Percentiles rank a stretch among this genome's conserved stretches.
These are phyloP conservation scores for Urocyon cinereoargenteus DNA, from an alignment of 2,797 vertebrate species.

Conservation along the genomic window DNA sequence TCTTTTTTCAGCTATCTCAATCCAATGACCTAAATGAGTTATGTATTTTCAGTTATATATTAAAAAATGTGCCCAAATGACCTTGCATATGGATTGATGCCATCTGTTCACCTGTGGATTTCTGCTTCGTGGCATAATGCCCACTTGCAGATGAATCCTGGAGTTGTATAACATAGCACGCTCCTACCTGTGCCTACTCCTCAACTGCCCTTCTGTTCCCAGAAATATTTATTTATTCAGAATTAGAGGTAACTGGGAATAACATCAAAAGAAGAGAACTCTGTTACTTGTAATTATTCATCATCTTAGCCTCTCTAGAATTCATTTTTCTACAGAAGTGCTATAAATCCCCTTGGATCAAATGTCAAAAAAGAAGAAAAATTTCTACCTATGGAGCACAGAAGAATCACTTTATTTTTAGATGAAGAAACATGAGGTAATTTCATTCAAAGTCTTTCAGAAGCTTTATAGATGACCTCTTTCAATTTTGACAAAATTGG, in stretches of 20 bases:
- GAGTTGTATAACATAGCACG: neutral
- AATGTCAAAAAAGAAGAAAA: constrained; percentile 56
- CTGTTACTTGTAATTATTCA: constrained; percentile 73
- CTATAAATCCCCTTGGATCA: constrained; percentile 53
- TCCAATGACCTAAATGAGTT: neutral
- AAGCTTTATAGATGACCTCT: constrained; percentile 62
- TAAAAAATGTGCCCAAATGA: neutral
- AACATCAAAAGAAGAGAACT: constrained; percentile 71
- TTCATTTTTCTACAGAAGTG: constrained; percentile 62
- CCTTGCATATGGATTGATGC: neutral
- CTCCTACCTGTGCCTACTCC: neutral
- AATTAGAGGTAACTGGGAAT: constrained; percentile 62
- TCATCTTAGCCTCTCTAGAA: constrained; percentile 60
- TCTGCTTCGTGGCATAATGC: constrained; percentile 45
- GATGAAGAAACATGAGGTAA: constrained; percentile 51
- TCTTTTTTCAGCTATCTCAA: no score
- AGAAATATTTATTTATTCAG: constrained; percentile 65
- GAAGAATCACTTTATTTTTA: constrained; percentile 69
- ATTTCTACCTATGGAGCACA: neutral
- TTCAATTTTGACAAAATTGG: constrained; percentile 39
- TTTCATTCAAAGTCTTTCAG: constrained; percentile 59
- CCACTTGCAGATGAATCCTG: neutral
- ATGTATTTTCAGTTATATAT: neutral
- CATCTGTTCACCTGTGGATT: constrained; percentile 31
- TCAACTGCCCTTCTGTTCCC: neutral